Percentiles rank a stretch among this genome's conserved stretches.
Evolutionary conservation across 2,888 invertebrate genomes (phyloP).

Genomic region (Quadroppia sp.): DNA sequence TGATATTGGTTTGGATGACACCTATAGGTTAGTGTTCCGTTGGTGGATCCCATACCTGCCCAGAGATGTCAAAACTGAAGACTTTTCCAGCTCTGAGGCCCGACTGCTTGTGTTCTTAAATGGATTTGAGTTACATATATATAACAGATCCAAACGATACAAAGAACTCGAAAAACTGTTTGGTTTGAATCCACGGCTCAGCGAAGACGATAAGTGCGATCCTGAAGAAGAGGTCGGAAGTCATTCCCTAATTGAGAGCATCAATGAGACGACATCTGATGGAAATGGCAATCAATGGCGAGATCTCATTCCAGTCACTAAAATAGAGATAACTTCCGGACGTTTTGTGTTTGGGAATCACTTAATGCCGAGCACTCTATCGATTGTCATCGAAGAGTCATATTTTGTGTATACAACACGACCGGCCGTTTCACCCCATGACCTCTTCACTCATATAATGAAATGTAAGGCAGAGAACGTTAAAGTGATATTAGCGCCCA

Average conservation of each 20-base stretch:
- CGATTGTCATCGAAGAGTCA: constrained; percentile 81
- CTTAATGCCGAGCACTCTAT: constrained; percentile 84
- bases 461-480: constrained; percentile 93
- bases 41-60: constrained; percentile 97
- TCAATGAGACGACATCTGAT: constrained; percentile 50
- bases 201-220: not conserved
- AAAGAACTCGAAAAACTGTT: constrained; percentile 80
- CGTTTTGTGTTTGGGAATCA: constrained; percentile 92
- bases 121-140: constrained; percentile 90
- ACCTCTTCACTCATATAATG: constrained; percentile 91
- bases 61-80: constrained; percentile 67
- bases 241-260: constrained; percentile 49
- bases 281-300: constrained; percentile 75
- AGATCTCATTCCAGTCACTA: constrained; percentile 92
- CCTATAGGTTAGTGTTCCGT: constrained; percentile 70
- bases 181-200: constrained; percentile 59
- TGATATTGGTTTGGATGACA: not conserved
- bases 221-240: constrained; percentile 23
- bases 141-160: constrained; percentile 85
- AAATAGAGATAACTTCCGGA: constrained; percentile 85
- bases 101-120: constrained; percentile 83
- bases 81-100: constrained; percentile 91
- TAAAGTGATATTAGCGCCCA: constrained; percentile 87
- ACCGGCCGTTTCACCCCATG: constrained; percentile 85
- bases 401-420: constrained; percentile 92